Conservation (phyloP, 2,113 vertebrate genomes). For the Ceyx margarethae region DNA sequence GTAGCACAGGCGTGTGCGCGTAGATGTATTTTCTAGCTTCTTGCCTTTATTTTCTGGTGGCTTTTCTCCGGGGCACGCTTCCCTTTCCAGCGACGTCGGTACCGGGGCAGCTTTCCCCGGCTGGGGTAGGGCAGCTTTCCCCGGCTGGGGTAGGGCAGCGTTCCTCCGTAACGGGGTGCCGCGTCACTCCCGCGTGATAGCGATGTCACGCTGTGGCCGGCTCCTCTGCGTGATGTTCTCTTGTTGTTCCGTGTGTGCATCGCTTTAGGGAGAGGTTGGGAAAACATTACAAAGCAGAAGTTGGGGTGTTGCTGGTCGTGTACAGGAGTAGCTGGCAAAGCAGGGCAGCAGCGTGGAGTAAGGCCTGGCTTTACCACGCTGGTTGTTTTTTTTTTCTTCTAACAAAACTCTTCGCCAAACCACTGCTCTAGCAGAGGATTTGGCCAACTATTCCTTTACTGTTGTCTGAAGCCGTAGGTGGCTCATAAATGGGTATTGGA, state of each 20-base stretch:
- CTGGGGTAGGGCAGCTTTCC: not conserved
- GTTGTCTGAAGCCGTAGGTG: not conserved
- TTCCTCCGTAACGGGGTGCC: not conserved
- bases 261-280: fast-evolving
- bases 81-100: fast-evolving
- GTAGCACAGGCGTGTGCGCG: fast-evolving
- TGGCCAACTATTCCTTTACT: fast-evolving
- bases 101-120: not conserved
- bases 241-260: fast-evolving
- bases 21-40: too few species aligned
- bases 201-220: not conserved
- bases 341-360: fast-evolving
- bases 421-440: not conserved
- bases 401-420: not conserved
- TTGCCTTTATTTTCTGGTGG: not conserved
- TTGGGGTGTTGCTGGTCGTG: not conserved
- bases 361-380: not conserved
- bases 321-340: fast-evolving
- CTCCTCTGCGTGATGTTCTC: fast-evolving
- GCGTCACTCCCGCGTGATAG: not conserved
- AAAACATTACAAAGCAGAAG: fast-evolving
- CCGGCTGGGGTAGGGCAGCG: not conserved
- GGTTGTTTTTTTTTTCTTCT: fast-evolving
- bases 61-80: not conserved
- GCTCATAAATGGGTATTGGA: not conserved